phyloP scores from a whole-genome alignment of 2,797 vertebrate genomes.

The Anas acuta region DNA sequence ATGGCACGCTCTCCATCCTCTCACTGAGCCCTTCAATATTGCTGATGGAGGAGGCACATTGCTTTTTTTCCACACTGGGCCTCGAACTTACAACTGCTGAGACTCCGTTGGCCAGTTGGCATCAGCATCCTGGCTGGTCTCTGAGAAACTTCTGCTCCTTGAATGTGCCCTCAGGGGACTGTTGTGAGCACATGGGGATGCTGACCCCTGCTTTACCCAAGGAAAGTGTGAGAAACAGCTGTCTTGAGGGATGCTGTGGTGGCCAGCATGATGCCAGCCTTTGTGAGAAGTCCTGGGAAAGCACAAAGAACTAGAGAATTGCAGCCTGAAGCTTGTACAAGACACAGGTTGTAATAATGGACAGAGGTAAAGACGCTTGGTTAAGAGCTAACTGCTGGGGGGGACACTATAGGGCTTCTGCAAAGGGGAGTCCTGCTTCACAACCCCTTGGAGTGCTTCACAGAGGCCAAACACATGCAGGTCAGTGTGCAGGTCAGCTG shows the following conservation, averaged over 20 bases:
- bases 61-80: background rate
- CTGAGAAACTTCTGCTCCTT: background rate
- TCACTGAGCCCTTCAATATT: rapidly evolving
- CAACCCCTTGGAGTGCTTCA: background rate
- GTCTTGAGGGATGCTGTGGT: background rate
- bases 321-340: background rate
- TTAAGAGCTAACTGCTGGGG: background rate
- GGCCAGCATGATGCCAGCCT: background rate
- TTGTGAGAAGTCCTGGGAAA: background rate
- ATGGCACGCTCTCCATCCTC: background rate
- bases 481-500: background rate
- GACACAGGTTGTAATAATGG: background rate
- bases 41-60: background rate
- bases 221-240: rapidly evolving
- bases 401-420: background rate
- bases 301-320: background rate
- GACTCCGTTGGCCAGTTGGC: rapidly evolving
- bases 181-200: background rate
- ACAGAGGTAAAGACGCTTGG: background rate
- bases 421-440: background rate
- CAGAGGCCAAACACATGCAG: rapidly evolving
- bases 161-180: background rate
- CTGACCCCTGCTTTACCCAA: rapidly evolving
- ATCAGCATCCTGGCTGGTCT: background rate
- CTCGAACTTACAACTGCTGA: background rate